Base-by-base conservation (phyloP, 2,888 invertebrate genomes). In the Pollenia amentaria region DNA sequence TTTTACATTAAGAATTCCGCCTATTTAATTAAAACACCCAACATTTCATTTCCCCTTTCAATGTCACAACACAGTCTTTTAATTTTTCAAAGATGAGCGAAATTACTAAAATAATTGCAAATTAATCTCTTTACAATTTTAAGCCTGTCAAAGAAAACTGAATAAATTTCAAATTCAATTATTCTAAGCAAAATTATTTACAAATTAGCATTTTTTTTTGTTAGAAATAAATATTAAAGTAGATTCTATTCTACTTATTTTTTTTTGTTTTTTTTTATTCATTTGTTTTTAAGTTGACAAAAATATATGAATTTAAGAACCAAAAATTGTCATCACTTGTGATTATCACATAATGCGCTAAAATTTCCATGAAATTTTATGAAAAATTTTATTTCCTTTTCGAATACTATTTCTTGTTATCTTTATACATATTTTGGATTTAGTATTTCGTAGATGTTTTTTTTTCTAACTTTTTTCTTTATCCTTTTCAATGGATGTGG, bases 331-430 rank as follows among this genome's bases (percentile, higher is more conserved):
- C 77, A 67, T 67, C 60, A 78, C 73, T 77, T 81, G 81, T 78
- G 85, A 82, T 85, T 85, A 81, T 81, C 82, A 85, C 77, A 72
- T 73, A 81, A 81, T 81, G 38, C 57, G 77, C 40, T 70, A 64
- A 83, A 64, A 64, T 57, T 57, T 76, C 40, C 77, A 72, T 77
- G 48, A 77, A 77, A 83, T 83, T 83, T 64, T 70, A 77, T 55
- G 70, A 83, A 77, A 64, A 70, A 60, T 60, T 78, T 55, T 82
- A 60, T 76, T 46, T 77, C 46, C 76, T 70, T 64, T 77, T 51
- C 16, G 21, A 8, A 46, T 55, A 48, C 0, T 18, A 57, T 65
- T 73, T 51, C 46, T 60, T 42, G 65, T n/a, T 48, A 69, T 57
- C 14, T 21, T 21, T 46, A 21, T 21, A 18, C 11, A 29, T 51